phyloP scores from a whole-genome alignment of 2,888 invertebrate genomes.

The Caenorhabditis auriculariae region DNA sequence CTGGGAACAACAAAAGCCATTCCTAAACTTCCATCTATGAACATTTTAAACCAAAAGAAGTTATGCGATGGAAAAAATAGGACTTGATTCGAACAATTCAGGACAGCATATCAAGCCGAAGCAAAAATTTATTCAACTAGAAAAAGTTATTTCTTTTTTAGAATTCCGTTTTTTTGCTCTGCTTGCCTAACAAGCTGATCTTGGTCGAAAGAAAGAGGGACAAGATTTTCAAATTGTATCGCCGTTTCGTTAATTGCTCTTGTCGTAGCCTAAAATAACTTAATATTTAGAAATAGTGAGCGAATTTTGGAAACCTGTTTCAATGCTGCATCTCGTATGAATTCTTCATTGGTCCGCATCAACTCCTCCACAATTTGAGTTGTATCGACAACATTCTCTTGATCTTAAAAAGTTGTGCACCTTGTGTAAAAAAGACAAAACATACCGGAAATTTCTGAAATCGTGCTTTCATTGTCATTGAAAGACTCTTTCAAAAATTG shows the following conservation, averaged over 20 bases:
- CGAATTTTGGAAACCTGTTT: slow-evolving; percentile 3
- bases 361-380: slow-evolving; percentile 14
- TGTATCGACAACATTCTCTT: too few relatives aligned
- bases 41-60: too few relatives aligned
- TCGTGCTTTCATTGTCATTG: too few relatives aligned
- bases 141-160: slow-evolving; percentile 4
- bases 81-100: too few relatives aligned
- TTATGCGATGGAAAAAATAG: too few relatives aligned
- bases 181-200: slow-evolving; percentile 16
- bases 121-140: not conserved
- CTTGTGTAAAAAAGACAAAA: too few relatives aligned
- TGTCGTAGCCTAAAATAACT: slow-evolving; percentile 3
- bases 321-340: slow-evolving; percentile 17
- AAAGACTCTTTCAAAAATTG: too few relatives aligned
- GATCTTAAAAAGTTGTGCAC: too few relatives aligned
- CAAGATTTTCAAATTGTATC: slow-evolving; percentile 12
- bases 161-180: slow-evolving; percentile 7
- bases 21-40: too few relatives aligned
- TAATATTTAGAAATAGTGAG: not conserved
- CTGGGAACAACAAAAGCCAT: slow-evolving; percentile 4
- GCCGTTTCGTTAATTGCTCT: slow-evolving; percentile 8
- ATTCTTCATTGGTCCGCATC: slow-evolving; percentile 11
- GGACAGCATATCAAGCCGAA: too few relatives aligned
- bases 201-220: slow-evolving; percentile 25
- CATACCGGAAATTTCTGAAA: too few relatives aligned